Percentiles rank a stretch among this genome's conserved stretches.
Evolutionary conservation across 2,797 vertebrate genomes (phyloP).

Genomic region (Poecilia velifera): DNA sequence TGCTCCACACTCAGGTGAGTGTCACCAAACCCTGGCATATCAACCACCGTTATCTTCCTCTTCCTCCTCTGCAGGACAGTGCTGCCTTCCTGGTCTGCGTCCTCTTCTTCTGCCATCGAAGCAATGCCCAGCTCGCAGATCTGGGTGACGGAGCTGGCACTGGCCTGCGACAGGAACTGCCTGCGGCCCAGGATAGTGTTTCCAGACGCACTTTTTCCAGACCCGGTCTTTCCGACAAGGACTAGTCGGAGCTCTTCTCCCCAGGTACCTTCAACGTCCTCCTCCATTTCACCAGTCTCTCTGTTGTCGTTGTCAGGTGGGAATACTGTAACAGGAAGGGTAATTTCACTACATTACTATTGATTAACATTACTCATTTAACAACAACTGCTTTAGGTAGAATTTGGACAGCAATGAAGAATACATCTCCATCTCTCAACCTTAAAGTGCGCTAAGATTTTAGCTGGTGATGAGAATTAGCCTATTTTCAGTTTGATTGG

Average conservation of each 20-base stretch:
- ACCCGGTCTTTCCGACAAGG: slow-evolving; percentile 80
- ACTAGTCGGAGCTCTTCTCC: slow-evolving; percentile 77
- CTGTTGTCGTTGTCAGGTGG: slow-evolving; percentile 23
- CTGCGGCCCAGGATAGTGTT: slow-evolving; percentile 81
- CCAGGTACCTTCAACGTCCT: slow-evolving; percentile 26
- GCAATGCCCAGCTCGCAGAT: slow-evolving; percentile 65
- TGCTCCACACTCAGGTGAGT: slow-evolving; percentile 68
- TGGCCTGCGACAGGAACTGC: slow-evolving; percentile 74
- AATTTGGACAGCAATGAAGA: neutral
- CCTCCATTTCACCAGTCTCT: slow-evolving; percentile 18
- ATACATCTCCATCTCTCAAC: too few species aligned
- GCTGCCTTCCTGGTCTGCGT: neutral
- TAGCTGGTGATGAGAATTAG: neutral
- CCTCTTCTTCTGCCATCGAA: slow-evolving; percentile 46
- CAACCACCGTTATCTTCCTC: slow-evolving; percentile 73
- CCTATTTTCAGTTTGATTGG: neutral
- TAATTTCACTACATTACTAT: neutral
- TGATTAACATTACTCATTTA: neutral
- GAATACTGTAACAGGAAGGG: slow-evolving; percentile 17
- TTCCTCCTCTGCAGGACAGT: slow-evolving; percentile 8
- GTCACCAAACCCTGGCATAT: slow-evolving; percentile 83
- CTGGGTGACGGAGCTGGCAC: slow-evolving; percentile 76
- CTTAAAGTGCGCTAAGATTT: neutral
- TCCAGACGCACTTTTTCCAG: slow-evolving; percentile 82
- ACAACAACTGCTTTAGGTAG: neutral